Evolutionary conservation across 2,797 vertebrate species (phyloP).

Genomic region (Tenualosa thibaudeaui): DNA sequence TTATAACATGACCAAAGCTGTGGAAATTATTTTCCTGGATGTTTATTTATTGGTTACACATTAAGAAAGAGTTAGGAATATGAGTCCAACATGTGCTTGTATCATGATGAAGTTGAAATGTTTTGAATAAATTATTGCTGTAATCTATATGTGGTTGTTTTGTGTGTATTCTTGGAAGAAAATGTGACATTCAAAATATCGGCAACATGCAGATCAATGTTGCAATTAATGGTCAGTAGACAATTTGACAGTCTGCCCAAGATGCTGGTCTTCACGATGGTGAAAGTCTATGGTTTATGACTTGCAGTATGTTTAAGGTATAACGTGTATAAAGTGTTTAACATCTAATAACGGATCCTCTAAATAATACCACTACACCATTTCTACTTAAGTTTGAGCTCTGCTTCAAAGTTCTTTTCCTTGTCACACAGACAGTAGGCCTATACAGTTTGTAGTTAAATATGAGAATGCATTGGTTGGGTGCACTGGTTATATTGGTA

Average conservation of each 20-base stretch:
- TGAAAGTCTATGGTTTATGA: no score
- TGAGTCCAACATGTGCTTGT: background rate
- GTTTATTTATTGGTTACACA: background rate
- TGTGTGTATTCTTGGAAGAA: background rate
- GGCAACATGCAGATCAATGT: background rate
- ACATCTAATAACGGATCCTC: background rate
- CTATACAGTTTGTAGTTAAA: no score
- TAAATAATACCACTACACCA: no score
- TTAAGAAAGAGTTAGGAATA: background rate
- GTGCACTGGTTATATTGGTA: background rate
- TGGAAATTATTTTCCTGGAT: background rate
- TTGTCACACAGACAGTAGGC: no score
- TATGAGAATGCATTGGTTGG: background rate
- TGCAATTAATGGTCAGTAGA: background rate
- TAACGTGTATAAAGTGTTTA: background rate
- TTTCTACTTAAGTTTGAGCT: background rate
- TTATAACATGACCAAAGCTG: slow-evolving; percentile 10
- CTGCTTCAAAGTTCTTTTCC: no score
- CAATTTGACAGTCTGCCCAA: no score
- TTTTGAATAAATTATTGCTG: background rate
- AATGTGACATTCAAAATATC: background rate
- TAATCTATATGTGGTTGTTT: background rate
- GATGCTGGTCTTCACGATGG: no score
- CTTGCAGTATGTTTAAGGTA: background rate
- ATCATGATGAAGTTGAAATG: background rate